These are phyloP conservation scores for Hydra vulgaris DNA, from an alignment of 30 jellyfish, hydroid and myxozoan genomes.

Conservation along the genomic window DNA sequence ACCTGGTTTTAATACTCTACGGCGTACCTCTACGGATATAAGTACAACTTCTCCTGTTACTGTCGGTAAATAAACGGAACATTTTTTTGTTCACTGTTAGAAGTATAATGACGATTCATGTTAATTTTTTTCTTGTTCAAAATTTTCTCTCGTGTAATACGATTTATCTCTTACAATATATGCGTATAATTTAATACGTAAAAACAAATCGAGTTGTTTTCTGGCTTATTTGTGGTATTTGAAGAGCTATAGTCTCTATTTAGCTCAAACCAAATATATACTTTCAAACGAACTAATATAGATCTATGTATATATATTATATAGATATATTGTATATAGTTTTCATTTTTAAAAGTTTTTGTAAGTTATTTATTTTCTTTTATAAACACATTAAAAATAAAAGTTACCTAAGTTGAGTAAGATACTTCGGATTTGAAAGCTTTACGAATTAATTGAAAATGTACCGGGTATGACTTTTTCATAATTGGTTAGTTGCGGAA, in stretches of 20 bases:
- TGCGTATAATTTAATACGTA: neutral
- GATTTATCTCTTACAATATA: too few species aligned
- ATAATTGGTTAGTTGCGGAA: too few species aligned
- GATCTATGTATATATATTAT: neutral
- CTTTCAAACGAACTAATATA: neutral
- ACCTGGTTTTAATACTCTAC: neutral
- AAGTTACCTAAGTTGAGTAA: neutral
- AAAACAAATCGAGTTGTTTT: neutral
- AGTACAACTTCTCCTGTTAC: neutral
- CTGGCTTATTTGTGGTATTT: neutral
- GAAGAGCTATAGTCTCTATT: neutral
- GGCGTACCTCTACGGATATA: neutral
- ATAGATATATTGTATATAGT: too few species aligned
- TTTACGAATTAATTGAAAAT: too few species aligned
- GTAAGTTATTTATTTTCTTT: neutral
- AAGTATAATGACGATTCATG: too few species aligned
- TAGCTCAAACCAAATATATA: neutral
- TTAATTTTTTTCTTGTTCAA: neutral
- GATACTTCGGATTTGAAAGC: too few species aligned
- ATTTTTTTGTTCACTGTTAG: too few species aligned
- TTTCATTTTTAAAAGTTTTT: neutral
- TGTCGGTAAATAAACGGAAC: neutral
- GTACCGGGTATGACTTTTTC: too few species aligned
- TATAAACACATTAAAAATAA: neutral
- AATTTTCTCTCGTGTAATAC: neutral